Conservation (phyloP, 1,140 invertebrate genomes). For the Acromyrmex charruanus region DNA sequence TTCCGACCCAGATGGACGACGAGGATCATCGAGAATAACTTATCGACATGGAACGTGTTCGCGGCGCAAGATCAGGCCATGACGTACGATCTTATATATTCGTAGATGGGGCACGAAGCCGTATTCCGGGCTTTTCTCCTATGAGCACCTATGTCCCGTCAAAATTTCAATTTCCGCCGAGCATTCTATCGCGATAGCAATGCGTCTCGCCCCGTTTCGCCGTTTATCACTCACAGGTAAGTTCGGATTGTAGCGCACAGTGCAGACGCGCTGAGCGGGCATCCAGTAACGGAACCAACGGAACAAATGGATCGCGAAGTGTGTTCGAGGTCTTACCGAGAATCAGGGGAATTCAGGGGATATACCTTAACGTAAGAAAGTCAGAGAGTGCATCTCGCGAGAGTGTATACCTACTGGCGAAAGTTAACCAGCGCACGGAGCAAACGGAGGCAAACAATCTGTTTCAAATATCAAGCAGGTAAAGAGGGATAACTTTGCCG, state of each 20-base stretch:
- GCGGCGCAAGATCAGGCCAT: slow-evolving; percentile 71
- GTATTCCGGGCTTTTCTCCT: slow-evolving; percentile 67
- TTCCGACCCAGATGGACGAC: slow-evolving; percentile 78
- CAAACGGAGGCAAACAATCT: slow-evolving; percentile 20
- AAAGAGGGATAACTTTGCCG: slow-evolving; percentile 23
- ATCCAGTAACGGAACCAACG: slow-evolving; percentile 51
- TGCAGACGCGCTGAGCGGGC: slow-evolving; percentile 20
- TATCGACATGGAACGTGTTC: slow-evolving; percentile 78
- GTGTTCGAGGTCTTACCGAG: slow-evolving; percentile 62
- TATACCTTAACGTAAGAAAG: slow-evolving; percentile 18
- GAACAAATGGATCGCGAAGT: slow-evolving; percentile 74
- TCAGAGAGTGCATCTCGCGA: background rate
- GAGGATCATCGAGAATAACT: slow-evolving; percentile 81
- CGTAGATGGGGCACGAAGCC: slow-evolving; percentile 45
- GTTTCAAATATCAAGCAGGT: slow-evolving; percentile 27
- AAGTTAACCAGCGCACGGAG: background rate
- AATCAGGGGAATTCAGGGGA: background rate
- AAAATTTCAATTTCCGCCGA: slow-evolving; percentile 84
- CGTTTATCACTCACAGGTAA: slow-evolving; percentile 78
- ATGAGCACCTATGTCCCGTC: slow-evolving; percentile 75
- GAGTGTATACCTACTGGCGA: background rate
- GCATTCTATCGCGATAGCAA: slow-evolving; percentile 79
- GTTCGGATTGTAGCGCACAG: slow-evolving; percentile 55
- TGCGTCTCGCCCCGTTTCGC: slow-evolving; percentile 77
- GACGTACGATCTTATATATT: slow-evolving; percentile 78